Percentiles rank a stretch among this genome's conserved stretches.
phyloP scores from a whole-genome alignment of 2,113 vertebrate genomes.

The Tiliqua scincoides region DNA sequence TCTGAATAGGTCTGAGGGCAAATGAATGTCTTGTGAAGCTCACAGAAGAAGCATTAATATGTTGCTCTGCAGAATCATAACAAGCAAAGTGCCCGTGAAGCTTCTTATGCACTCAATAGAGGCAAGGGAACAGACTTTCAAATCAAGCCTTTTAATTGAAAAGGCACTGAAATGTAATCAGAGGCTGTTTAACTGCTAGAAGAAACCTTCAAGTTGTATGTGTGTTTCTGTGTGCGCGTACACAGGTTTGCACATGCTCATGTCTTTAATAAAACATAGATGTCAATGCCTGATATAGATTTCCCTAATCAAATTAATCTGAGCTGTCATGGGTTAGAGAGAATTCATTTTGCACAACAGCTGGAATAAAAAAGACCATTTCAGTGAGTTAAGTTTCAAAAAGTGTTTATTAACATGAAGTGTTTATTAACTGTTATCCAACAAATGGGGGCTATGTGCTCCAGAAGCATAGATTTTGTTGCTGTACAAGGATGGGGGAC shows the following conservation, averaged over 20 bases:
- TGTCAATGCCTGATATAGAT: slow-evolving; percentile 27
- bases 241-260: background rate
- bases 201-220: slow-evolving; percentile 16
- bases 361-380: slow-evolving; percentile 20
- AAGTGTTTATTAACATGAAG: slow-evolving; percentile 7
- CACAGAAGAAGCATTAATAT: background rate
- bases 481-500: background rate
- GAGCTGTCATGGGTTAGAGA: background rate
- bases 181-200: slow-evolving; percentile 8
- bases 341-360: slow-evolving; percentile 1
- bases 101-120: background rate
- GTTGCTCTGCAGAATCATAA: background rate
- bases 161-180: slow-evolving; percentile 25
- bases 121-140: background rate
- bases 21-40: background rate
- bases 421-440: no score
- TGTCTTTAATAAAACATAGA: slow-evolving; percentile 20
- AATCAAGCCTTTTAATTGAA: slow-evolving; percentile 34
- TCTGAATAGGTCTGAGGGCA: background rate
- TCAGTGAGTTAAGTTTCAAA: background rate
- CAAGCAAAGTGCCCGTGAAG: slow-evolving; percentile 9
- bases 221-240: background rate
- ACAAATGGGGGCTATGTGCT: background rate
- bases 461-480: background rate
- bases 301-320: slow-evolving; percentile 21